A percentile compares a stretch with the other conserved stretches of the same genome.
phyloP scores from a whole-genome alignment of 2,888 invertebrate genomes.

The Hoplodrina ambigua region DNA sequence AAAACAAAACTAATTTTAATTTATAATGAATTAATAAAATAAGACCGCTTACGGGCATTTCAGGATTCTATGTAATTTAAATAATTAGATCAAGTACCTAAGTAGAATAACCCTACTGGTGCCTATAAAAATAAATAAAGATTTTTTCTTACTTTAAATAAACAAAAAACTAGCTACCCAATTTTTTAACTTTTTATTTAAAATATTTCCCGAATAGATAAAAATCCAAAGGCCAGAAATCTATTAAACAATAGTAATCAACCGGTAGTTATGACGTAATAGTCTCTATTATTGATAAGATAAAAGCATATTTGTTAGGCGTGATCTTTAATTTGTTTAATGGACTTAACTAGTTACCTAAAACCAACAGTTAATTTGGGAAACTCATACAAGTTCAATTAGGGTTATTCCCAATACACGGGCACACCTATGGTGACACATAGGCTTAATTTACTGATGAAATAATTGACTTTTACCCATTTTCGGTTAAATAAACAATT shows the following conservation, averaged over 20 bases:
- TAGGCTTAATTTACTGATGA: constrained; percentile 25
- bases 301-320: background rate
- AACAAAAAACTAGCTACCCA: background rate
- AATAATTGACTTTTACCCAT: constrained; percentile 11
- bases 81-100: too few species aligned
- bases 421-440: constrained; percentile 30
- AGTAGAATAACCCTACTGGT: too few species aligned
- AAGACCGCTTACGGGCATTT: background rate
- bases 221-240: background rate
- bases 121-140: too few species aligned
- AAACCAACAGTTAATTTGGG: background rate
- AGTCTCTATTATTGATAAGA: background rate
- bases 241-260: background rate
- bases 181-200: background rate
- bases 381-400: constrained; percentile 17
- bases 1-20: background rate
- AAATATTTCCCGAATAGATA: constrained; percentile 17
- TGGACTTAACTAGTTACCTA: background rate
- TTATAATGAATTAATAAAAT: too few species aligned
- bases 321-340: background rate
- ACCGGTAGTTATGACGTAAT: background rate
- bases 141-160: too few species aligned
- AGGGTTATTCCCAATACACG: constrained; percentile 24
- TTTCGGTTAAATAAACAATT: constrained; percentile 4
- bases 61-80: background rate